These are phyloP conservation scores for cattle (Bos taurus) DNA, from an alignment of 2,113 vertebrate genomes.

Conservation along the genomic window ARS-UCD2.0 NC_037335.1:34704501-34705000, in stretches of 20 bases:
- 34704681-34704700: background rate
- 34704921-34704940: too few relatives aligned
- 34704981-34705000: too few relatives aligned
- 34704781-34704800: background rate
- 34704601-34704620: background rate
- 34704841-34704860: background rate
- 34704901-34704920: too few relatives aligned
- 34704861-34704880: background rate
- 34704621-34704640: background rate
- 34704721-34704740: background rate
- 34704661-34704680: background rate
- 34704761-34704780: background rate
- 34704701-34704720: background rate
- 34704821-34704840: background rate
- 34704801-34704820: background rate
- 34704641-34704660: background rate
- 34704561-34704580: background rate
- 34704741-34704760: background rate
- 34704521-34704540: background rate
- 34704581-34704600: background rate
- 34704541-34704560: background rate
- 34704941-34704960: too few relatives aligned
- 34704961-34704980: too few relatives aligned
- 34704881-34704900: background rate
- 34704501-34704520: background rate